phyloP scores from a whole-genome alignment of 2,797 vertebrate genomes.

The Leucoraja ocellata region DNA sequence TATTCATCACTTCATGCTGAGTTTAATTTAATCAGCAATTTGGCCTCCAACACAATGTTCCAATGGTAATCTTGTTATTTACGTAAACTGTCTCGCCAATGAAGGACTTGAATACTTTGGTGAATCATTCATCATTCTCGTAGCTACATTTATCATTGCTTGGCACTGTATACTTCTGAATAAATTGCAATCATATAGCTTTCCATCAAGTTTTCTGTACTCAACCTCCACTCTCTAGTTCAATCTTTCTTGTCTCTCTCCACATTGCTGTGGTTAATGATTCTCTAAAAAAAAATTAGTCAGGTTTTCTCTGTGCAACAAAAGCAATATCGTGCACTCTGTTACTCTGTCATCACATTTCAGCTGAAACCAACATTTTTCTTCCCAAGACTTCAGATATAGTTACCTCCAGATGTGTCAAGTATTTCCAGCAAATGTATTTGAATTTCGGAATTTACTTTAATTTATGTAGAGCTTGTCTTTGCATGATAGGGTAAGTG shows the following conservation, averaged over 20 bases:
- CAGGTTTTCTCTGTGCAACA: background rate
- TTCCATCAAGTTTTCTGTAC: background rate
- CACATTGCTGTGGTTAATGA: background rate
- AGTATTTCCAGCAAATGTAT: too few species aligned
- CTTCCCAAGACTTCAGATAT: background rate
- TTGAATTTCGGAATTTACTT: too few species aligned
- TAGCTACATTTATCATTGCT: background rate
- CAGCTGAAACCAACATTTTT: background rate
- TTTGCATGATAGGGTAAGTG: too few species aligned
- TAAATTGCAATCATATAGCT: background rate
- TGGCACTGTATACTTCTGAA: background rate
- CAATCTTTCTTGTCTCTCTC: background rate
- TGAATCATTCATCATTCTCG: background rate
- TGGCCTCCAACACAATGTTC: background rate
- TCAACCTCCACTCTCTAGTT: background rate
- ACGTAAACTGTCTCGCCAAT: background rate
- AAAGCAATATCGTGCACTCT: background rate
- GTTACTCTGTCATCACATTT: background rate
- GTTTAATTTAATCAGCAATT: background rate
- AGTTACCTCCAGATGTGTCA: too few species aligned
- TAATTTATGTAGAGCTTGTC: background rate
- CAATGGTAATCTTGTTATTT: background rate
- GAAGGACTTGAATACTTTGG: background rate
- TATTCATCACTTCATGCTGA: background rate
- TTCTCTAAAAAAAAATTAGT: background rate